These are phyloP conservation scores for Cryptocephalus moraei DNA, from an alignment of 2,888 invertebrate genomes.

Conservation along the genomic window DNA sequence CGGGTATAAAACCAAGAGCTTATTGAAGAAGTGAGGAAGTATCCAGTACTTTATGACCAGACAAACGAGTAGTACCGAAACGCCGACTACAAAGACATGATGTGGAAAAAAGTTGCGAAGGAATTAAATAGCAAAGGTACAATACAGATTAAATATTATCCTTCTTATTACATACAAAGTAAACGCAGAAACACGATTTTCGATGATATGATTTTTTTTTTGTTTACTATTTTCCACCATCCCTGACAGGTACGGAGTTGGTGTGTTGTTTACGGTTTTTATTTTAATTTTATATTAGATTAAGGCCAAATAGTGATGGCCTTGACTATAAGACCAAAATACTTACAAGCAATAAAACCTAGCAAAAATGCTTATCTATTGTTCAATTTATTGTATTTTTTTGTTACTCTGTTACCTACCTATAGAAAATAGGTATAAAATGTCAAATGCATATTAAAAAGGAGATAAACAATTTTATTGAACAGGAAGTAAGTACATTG, in stretches of 20 bases:
- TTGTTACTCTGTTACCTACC: not conserved
- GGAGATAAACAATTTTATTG: not conserved
- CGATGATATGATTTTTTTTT: not conserved
- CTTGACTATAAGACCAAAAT: not conserved
- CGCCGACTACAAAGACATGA: constrained; percentile 2
- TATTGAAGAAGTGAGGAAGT: constrained; percentile 2
- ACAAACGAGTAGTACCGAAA: constrained; percentile 2
- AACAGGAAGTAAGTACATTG: not conserved
- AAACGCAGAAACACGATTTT: not conserved
- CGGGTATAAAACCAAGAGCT: not conserved
- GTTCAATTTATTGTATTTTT: not conserved
- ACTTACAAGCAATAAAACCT: not conserved
- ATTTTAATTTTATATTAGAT: not conserved
- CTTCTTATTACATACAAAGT: not conserved
- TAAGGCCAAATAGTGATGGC: not conserved
- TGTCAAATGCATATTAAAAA: not conserved
- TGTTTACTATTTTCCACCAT: not conserved
- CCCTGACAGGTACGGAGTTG: not conserved
- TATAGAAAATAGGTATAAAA: not conserved
- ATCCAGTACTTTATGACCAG: constrained; percentile 1
- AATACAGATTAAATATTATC: not conserved
- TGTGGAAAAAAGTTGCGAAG: constrained; percentile 1
- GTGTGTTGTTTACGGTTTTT: not conserved
- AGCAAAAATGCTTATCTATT: not conserved
- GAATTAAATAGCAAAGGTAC: not conserved